Evolutionary conservation across 2,888 invertebrate species (phyloP).

Genomic region (Leucoma salicis): DNA sequence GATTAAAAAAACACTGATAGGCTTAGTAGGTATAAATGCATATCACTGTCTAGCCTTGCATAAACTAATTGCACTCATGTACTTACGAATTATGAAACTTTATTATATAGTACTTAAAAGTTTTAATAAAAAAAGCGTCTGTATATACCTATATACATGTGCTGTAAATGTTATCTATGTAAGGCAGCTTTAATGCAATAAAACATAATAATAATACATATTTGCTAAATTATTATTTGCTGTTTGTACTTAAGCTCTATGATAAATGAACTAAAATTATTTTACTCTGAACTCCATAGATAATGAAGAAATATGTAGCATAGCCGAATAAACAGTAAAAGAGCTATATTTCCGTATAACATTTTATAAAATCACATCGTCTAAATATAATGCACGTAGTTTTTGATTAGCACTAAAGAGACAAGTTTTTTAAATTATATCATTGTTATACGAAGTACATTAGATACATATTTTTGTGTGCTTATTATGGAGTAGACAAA

Average conservation of each 20-base stretch:
- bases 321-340: too few species aligned
- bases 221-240: not conserved
- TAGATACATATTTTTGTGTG: constrained; percentile 53
- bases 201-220: constrained; percentile 12
- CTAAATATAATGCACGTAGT: too few species aligned
- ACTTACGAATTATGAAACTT: constrained; percentile 46
- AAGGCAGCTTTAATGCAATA: constrained; percentile 26
- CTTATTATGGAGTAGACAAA: constrained; percentile 41
- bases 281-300: too few species aligned
- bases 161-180: constrained; percentile 20
- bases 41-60: constrained; percentile 60
- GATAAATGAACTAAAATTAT: too few species aligned
- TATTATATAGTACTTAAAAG: constrained; percentile 42
- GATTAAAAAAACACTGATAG: constrained; percentile 26
- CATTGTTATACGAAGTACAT: constrained; percentile 38
- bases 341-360: too few species aligned
- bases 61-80: constrained; percentile 48
- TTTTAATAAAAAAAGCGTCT: constrained; percentile 18
- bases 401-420: constrained; percentile 24
- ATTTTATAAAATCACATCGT: too few species aligned
- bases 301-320: too few species aligned
- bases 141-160: constrained; percentile 13
- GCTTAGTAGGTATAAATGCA: constrained; percentile 44
- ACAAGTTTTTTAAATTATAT: constrained; percentile 21
- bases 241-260: not conserved